phyloP scores from a whole-genome alignment of 2,797 vertebrate genomes.

The Malurus splendens region DNA sequence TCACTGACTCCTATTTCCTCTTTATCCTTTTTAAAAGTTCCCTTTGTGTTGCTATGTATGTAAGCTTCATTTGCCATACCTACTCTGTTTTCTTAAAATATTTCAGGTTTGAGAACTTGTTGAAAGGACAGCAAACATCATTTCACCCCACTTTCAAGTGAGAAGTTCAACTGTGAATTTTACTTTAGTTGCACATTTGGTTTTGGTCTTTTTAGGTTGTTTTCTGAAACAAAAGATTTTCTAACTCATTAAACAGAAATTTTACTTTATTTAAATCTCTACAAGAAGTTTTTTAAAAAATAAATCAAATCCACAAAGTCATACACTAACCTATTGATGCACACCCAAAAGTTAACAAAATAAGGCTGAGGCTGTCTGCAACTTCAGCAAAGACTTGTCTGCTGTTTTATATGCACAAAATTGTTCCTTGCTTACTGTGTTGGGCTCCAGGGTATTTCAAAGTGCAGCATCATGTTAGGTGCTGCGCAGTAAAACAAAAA shows the following conservation, averaged over 20 bases:
- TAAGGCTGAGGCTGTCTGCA: neutral
- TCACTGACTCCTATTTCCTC: neutral
- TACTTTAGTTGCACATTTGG: neutral
- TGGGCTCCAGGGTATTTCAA: neutral
- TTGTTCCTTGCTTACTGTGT: neutral
- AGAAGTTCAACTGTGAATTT: neutral
- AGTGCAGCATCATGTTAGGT: neutral
- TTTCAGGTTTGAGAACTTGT: neutral
- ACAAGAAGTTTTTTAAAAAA: neutral
- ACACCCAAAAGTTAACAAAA: neutral
- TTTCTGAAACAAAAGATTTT: neutral
- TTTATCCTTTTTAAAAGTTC: neutral
- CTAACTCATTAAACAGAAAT: neutral
- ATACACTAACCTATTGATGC: neutral
- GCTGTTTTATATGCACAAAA: neutral
- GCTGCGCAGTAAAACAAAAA: neutral
- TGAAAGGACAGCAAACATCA: neutral
- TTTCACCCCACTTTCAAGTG: neutral
- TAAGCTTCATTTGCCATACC: neutral
- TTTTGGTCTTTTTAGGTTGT: neutral
- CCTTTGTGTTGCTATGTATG: neutral
- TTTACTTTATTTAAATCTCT: neutral
- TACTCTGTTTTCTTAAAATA: neutral
- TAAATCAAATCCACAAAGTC: neutral
- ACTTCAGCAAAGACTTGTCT: neutral